Conservation (phyloP, 2,888 invertebrate genomes). For the Stenichneumon culpator region DNA sequence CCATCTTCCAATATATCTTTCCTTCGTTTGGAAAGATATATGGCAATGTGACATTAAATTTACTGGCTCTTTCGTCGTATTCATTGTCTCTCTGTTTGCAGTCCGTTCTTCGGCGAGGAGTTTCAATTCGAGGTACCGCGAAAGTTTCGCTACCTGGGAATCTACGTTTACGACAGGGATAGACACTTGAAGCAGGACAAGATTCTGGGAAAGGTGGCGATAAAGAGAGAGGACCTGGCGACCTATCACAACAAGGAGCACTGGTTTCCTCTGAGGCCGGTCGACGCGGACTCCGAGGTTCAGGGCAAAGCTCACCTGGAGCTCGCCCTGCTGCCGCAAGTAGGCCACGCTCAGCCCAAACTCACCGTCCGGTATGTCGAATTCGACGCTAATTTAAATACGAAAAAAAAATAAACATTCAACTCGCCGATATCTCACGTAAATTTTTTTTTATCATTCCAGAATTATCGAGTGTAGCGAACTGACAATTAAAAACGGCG, state of each 20-base stretch:
- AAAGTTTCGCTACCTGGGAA: constrained; percentile 94
- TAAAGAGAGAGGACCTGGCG: constrained; percentile 94
- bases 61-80: not conserved
- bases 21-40: not conserved
- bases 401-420: not conserved
- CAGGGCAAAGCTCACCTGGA: constrained; percentile 96
- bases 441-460: constrained; percentile 59
- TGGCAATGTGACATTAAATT: not conserved
- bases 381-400: not conserved
- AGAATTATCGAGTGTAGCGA: constrained; percentile 94
- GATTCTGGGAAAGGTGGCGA: constrained; percentile 94
- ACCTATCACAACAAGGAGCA: constrained; percentile 96
- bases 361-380: constrained; percentile 85
- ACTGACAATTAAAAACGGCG: constrained; percentile 94
- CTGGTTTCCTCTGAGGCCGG: constrained; percentile 95
- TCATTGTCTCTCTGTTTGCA: constrained; percentile 78
- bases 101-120: constrained; percentile 97
- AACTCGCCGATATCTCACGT: not conserved
- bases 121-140: constrained; percentile 97
- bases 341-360: constrained; percentile 83
- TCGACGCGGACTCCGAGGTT: constrained; percentile 96
- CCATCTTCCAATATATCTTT: too few relatives aligned
- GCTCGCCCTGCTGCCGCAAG: constrained; percentile 86
- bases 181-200: constrained; percentile 94
- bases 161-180: constrained; percentile 95